A percentile compares a stretch with the other conserved stretches of the same genome.
phyloP scores from a whole-genome alignment of 2,888 invertebrate species.

The Trimorus sp. region DNA sequence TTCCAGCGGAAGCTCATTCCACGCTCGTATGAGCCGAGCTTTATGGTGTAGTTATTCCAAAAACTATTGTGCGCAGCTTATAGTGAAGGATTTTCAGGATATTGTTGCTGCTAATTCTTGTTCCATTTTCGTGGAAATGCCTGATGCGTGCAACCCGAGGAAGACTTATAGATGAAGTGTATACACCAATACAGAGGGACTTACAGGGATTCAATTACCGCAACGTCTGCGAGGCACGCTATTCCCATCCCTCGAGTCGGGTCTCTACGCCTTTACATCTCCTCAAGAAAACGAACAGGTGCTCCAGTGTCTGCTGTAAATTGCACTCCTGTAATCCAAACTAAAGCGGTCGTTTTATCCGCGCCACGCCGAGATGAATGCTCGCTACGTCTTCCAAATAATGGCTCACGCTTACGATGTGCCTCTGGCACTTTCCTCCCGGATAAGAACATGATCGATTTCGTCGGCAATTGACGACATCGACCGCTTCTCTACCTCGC shows the following conservation, averaged over 20 bases:
- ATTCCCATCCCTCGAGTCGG: slow-evolving; percentile 74
- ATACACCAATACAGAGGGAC: slow-evolving; percentile 73
- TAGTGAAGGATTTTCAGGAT: slow-evolving; percentile 45
- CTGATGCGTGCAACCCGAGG: slow-evolving; percentile 64
- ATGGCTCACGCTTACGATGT: slow-evolving; percentile 71
- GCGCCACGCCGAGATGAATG: slow-evolving; percentile 80
- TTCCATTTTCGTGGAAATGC: slow-evolving; percentile 61
- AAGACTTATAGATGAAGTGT: slow-evolving; percentile 73
- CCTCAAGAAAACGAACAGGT: slow-evolving; percentile 79
- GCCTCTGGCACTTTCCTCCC: slow-evolving; percentile 69
- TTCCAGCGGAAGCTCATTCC: slow-evolving; percentile 4
- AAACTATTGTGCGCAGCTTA: slow-evolving; percentile 49
- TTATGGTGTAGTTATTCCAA: slow-evolving; percentile 41
- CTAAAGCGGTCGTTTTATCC: slow-evolving; percentile 82
- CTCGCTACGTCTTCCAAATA: slow-evolving; percentile 79
- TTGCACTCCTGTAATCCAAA: slow-evolving; percentile 81
- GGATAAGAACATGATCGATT: slow-evolving; percentile 68
- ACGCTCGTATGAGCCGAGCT: not conserved
- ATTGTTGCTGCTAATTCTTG: slow-evolving; percentile 56
- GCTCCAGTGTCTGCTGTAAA: slow-evolving; percentile 80
- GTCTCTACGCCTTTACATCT: slow-evolving; percentile 75
- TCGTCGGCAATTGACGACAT: slow-evolving; percentile 44
- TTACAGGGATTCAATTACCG: slow-evolving; percentile 81
- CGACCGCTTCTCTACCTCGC: slow-evolving; percentile 9
- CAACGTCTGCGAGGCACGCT: slow-evolving; percentile 81